Conservation (phyloP, 2,888 invertebrate species). For the Hedychridium roseum region DNA sequence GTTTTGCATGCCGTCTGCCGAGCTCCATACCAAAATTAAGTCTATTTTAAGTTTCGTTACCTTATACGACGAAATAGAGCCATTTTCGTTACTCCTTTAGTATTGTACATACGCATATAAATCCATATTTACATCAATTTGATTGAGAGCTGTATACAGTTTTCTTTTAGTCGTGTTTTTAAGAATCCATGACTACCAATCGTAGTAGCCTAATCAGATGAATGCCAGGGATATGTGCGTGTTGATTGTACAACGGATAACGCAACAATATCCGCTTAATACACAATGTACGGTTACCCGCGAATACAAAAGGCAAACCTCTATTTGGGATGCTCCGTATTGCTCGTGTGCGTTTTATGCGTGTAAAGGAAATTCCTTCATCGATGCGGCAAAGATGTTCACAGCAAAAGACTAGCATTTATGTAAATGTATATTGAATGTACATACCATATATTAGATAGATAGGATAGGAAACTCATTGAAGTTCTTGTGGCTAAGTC, state of each 20-base stretch:
- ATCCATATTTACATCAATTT: too few relatives aligned
- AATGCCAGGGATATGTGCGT: slow-evolving; percentile 5
- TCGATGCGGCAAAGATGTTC: too few relatives aligned
- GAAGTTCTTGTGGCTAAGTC: neutral
- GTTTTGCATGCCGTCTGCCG: slow-evolving; percentile 58
- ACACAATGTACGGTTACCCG: too few relatives aligned
- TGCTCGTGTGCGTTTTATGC: slow-evolving; percentile 6
- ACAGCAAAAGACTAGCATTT: slow-evolving; percentile 33
- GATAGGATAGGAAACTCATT: slow-evolving; percentile 8
- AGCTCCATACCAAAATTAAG: slow-evolving; percentile 49
- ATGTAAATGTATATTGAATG: slow-evolving; percentile 44
- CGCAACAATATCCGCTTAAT: too few relatives aligned
- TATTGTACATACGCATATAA: slow-evolving; percentile 52
- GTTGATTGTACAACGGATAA: too few relatives aligned
- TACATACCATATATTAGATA: slow-evolving; percentile 44
- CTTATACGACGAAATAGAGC: slow-evolving; percentile 47
- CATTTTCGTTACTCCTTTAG: slow-evolving; percentile 33
- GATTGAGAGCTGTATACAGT: slow-evolving; percentile 42
- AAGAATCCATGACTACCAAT: slow-evolving; percentile 49
- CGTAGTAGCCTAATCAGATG: slow-evolving; percentile 3
- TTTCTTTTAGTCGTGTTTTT: slow-evolving; percentile 38
- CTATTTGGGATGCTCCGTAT: too few relatives aligned
- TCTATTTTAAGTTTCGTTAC: slow-evolving; percentile 40
- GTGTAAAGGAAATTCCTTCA: too few relatives aligned
- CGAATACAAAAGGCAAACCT: too few relatives aligned